Evolutionary conservation across 2,888 invertebrate species (phyloP).

Genomic region (Raillietiella orientalis): DNA sequence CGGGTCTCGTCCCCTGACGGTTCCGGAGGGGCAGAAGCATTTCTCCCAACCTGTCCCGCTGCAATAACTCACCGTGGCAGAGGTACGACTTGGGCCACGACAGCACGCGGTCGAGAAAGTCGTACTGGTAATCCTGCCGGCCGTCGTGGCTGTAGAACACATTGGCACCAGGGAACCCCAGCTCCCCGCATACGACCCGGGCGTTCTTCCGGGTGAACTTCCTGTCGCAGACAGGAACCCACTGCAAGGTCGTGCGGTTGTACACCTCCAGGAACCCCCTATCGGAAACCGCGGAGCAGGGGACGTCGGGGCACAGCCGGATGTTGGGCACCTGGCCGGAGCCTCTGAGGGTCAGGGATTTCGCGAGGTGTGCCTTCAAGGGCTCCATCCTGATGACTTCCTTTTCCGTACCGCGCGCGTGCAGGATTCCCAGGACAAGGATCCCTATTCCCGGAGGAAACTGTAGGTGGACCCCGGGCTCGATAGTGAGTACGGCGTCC

Average conservation of each 20-base stretch:
- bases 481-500: slow-evolving; percentile 45
- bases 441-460: slow-evolving; percentile 88
- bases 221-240: slow-evolving; percentile 84
- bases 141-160: slow-evolving; percentile 56
- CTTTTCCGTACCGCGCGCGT: slow-evolving; percentile 41
- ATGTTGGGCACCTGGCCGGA: slow-evolving; percentile 13
- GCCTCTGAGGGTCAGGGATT: slow-evolving; percentile 5
- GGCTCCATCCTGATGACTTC: slow-evolving; percentile 47
- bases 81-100: slow-evolving; percentile 80
- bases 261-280: slow-evolving; percentile 83
- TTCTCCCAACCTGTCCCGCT: neutral
- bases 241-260: slow-evolving; percentile 74
- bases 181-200: slow-evolving; percentile 73
- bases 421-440: slow-evolving; percentile 58
- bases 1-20: slow-evolving; percentile 12
- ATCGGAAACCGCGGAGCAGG: slow-evolving; percentile 20
- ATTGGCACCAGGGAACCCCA: slow-evolving; percentile 62
- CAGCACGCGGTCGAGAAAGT: slow-evolving; percentile 54
- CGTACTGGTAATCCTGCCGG: slow-evolving; percentile 59
- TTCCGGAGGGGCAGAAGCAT: slow-evolving; percentile 10
- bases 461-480: slow-evolving; percentile 62
- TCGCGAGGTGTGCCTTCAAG: slow-evolving; percentile 4
- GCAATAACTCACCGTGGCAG: slow-evolving; percentile 13
- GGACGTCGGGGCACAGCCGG: slow-evolving; percentile 39
- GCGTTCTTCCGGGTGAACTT: slow-evolving; percentile 88